phyloP scores from a whole-genome alignment of 2,888 invertebrate species.

The Chloroclystis v-ata region DNA sequence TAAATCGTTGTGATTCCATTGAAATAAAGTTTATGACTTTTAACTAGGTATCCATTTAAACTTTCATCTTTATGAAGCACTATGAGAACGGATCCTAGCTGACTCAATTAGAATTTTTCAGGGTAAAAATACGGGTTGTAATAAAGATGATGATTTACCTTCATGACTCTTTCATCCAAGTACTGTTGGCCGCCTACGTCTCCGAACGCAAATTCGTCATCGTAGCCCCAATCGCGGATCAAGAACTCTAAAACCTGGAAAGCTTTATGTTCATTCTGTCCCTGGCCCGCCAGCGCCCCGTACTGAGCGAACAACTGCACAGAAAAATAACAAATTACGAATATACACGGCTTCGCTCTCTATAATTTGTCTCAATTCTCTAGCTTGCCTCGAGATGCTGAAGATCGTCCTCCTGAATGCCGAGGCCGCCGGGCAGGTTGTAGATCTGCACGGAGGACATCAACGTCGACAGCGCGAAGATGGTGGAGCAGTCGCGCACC shows the following conservation, averaged over 20 bases:
- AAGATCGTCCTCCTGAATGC: conserved; percentile 93
- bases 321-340: too few relatives aligned
- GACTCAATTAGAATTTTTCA: too few relatives aligned
- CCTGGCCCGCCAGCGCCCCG: neutral
- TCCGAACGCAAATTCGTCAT: neutral
- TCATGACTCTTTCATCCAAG: neutral
- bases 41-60: too few relatives aligned
- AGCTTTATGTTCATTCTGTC: neutral
- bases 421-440: conserved; percentile 82
- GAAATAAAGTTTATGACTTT: too few relatives aligned
- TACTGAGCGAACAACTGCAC: neutral
- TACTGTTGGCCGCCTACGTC: neutral
- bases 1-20: too few relatives aligned
- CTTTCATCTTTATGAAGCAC: too few relatives aligned
- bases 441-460: conserved; percentile 94
- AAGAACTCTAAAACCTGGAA: neutral
- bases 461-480: conserved; percentile 89
- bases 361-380: too few relatives aligned
- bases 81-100: too few relatives aligned
- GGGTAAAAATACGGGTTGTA: too few relatives aligned
- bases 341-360: too few relatives aligned
- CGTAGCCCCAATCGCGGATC: neutral
- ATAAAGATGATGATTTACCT: too few relatives aligned
- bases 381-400: conserved; percentile 88
- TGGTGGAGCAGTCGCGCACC: conserved; percentile 91